These are phyloP conservation scores for Gorsachius goisagi DNA, from an alignment of 2,113 vertebrate species.

Conservation along the genomic window DNA sequence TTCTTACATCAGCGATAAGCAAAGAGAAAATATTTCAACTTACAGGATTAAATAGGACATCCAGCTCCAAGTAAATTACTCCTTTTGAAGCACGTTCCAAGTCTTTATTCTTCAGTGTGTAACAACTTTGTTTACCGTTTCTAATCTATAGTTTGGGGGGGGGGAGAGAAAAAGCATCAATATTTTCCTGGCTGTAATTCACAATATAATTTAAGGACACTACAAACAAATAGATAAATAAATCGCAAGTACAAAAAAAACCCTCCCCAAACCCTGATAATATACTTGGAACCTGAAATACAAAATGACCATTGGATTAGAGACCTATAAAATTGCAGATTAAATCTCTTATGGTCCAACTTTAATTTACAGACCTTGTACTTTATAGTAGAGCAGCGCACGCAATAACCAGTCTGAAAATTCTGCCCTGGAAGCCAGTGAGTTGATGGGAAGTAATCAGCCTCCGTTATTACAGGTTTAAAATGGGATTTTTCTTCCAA, in stretches of 20 bases:
- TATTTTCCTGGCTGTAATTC: constrained; percentile 9
- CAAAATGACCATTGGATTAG: constrained; percentile 1
- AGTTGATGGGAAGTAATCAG: constrained; percentile 59
- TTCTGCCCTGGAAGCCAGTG: constrained; percentile 45
- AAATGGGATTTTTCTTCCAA: constrained; percentile 52
- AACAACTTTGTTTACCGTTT: constrained; percentile 84
- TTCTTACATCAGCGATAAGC: not conserved
- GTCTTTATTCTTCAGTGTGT: constrained; percentile 89
- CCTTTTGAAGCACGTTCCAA: constrained; percentile 86
- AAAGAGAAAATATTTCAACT: constrained; percentile 56
- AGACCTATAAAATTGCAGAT: constrained; percentile 43
- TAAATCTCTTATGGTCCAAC: constrained; percentile 42
- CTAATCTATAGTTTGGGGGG: constrained; percentile 79
- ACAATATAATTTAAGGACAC: not conserved
- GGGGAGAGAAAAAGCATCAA: not conserved
- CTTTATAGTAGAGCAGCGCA: constrained; percentile 14
- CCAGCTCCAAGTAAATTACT: constrained; percentile 88
- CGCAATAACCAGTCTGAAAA: constrained; percentile 34
- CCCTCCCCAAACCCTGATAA: not conserved
- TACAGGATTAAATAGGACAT: constrained; percentile 92
- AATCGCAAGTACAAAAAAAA: not conserved
- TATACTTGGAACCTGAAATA: not conserved
- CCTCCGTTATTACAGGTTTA: not conserved
- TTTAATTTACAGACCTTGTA: constrained; percentile 53
- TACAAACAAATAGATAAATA: constrained; percentile 21